phyloP scores from a whole-genome alignment of 2,888 invertebrate genomes.

The Cosmia pyralina region DNA sequence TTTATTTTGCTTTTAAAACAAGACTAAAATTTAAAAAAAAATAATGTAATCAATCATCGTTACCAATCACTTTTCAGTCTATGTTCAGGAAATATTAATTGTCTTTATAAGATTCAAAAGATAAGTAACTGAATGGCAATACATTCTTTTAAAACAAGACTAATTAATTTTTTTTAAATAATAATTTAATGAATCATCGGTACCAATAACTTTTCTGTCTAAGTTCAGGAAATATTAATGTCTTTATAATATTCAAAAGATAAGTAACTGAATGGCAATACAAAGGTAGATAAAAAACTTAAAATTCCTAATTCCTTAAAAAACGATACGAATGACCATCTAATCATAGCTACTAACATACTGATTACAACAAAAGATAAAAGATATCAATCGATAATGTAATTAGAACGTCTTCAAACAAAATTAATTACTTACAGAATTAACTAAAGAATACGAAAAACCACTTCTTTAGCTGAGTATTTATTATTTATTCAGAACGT shows the following conservation, averaged over 20 bases:
- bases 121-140: too few species aligned
- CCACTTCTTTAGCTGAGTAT: too few species aligned
- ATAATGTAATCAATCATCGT: too few species aligned
- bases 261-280: slow-evolving; percentile 9
- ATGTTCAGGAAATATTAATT: too few species aligned
- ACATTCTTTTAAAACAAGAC: background rate
- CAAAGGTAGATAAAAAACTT: slow-evolving; percentile 3
- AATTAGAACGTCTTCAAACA: background rate
- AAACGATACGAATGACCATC: slow-evolving; percentile 10
- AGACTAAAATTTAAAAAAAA: too few species aligned
- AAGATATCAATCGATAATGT: slow-evolving; percentile 19
- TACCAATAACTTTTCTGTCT: background rate
- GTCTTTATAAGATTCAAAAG: too few species aligned
- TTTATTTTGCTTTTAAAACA: background rate
- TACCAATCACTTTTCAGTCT: too few species aligned
- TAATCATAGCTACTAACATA: slow-evolving; percentile 13
- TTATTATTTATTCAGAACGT: too few species aligned
- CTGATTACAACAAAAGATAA: slow-evolving; percentile 8
- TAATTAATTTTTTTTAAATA: too few species aligned
- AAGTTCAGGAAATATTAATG: slow-evolving; percentile 4
- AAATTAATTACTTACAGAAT: background rate
- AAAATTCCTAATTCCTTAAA: background rate
- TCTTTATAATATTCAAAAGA: background rate
- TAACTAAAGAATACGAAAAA: background rate
- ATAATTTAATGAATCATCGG: background rate